Conservation (phyloP, 2,888 invertebrate species). For the Steinernema hermaphroditum region DNA sequence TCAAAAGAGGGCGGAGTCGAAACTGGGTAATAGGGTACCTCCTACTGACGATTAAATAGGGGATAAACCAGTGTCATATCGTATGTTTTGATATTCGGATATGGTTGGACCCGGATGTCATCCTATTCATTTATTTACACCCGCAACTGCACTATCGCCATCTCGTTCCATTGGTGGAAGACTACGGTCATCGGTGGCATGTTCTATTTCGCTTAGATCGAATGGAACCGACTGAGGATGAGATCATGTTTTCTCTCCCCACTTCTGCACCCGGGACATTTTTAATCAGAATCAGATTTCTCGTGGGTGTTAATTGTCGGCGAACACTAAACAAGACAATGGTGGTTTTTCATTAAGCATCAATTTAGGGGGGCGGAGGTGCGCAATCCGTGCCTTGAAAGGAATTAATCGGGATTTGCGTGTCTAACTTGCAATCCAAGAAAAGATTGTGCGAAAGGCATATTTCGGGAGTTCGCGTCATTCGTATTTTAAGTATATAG, state of each 20-base stretch:
- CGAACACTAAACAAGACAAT: not conserved
- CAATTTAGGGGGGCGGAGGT: constrained; percentile 10
- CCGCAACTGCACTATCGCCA: too few relatives aligned
- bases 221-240: too few relatives aligned
- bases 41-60: constrained; percentile 18
- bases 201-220: too few relatives aligned
- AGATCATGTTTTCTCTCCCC: too few relatives aligned
- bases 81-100: constrained; percentile 18
- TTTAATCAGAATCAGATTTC: too few relatives aligned
- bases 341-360: not conserved
- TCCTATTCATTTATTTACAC: too few relatives aligned
- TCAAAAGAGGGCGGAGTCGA: constrained; percentile 25
- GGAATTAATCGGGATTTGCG: not conserved
- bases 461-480: not conserved
- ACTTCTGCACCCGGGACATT: too few relatives aligned
- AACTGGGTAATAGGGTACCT: constrained; percentile 21
- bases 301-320: constrained; percentile 28
- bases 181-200: too few relatives aligned
- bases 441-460: not conserved
- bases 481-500: not conserved
- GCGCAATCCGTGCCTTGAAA: not conserved
- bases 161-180: too few relatives aligned
- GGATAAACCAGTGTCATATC: constrained; percentile 27
- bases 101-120: not conserved
- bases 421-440: not conserved